Percentiles rank a stretch among this genome's conserved stretches.
These are phyloP conservation scores for Myripristis murdjan DNA, from an alignment of 2,797 vertebrate species.

Conservation along the genomic window DNA sequence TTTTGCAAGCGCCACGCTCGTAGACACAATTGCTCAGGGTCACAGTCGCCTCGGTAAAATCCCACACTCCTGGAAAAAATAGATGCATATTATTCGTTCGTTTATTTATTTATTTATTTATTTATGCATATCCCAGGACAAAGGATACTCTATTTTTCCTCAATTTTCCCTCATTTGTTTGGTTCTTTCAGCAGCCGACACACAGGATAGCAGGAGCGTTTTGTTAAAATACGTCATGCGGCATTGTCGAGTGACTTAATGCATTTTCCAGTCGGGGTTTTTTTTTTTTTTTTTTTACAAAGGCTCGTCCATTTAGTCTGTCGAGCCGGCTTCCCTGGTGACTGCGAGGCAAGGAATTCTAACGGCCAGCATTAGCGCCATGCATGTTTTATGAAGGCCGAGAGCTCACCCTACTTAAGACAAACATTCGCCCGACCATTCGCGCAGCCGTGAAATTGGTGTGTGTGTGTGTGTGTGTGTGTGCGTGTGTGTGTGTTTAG, in stretches of 20 bases:
- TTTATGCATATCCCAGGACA: constrained; percentile 25
- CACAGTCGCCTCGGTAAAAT: constrained; percentile 37
- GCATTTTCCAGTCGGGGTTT: constrained; percentile 24
- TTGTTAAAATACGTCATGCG: not conserved
- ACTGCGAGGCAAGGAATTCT: constrained; percentile 44
- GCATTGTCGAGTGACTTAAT: constrained; percentile 44
- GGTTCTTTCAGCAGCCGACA: constrained; percentile 17
- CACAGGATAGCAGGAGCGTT: constrained; percentile 3
- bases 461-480: constrained; percentile 12
- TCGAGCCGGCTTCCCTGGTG: constrained; percentile 59
- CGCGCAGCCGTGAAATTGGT: constrained; percentile 40
- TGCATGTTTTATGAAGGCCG: constrained; percentile 73
- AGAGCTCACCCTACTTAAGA: constrained; percentile 60
- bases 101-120: not conserved
- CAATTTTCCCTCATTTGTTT: constrained; percentile 23
- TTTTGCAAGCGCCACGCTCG: constrained; percentile 25
- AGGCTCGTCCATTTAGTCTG: constrained; percentile 58
- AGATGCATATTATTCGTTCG: no score
- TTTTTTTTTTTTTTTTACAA: no score
- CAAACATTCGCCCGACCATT: constrained; percentile 29
- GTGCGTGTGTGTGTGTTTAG: constrained; percentile 3
- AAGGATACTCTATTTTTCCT: constrained; percentile 59
- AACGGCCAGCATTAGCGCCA: constrained; percentile 68
- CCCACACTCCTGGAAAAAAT: constrained; percentile 14
- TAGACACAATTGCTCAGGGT: constrained; percentile 62